These are phyloP conservation scores for Calidris pugnax DNA, from an alignment of 2,113 vertebrate genomes.

Conservation along the genomic window DNA sequence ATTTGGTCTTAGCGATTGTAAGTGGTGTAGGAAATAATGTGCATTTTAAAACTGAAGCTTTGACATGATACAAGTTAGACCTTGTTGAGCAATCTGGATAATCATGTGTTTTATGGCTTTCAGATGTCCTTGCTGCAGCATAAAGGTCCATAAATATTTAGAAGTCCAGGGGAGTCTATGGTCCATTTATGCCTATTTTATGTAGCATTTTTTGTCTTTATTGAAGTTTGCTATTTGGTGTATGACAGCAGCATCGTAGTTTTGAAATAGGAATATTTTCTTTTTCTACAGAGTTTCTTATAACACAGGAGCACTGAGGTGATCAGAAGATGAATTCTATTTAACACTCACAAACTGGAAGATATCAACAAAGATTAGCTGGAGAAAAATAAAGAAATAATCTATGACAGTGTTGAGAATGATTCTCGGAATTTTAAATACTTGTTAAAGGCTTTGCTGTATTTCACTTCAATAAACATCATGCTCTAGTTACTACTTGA, in stretches of 20 bases:
- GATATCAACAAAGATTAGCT: conserved; percentile 39
- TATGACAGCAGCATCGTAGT: background rate
- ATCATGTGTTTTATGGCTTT: conserved; percentile 44
- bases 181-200: conserved; percentile 36
- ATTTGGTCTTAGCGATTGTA: background rate
- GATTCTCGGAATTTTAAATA: conserved; percentile 80
- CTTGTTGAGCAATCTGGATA: conserved; percentile 32
- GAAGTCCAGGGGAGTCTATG: background rate
- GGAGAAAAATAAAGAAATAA: conserved; percentile 54
- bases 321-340: conserved; percentile 40
- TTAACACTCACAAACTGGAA: conserved; percentile 26
- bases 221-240: conserved; percentile 5
- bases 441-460: conserved; percentile 81
- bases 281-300: background rate
- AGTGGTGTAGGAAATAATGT: background rate
- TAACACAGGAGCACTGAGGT: background rate
- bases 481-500: conserved; percentile 82
- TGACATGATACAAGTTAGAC: conserved; percentile 24
- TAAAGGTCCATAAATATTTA: conserved; percentile 65
- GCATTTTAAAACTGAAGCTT: conserved; percentile 24
- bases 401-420: conserved; percentile 60
- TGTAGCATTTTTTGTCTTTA: conserved; percentile 11
- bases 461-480: conserved; percentile 84
- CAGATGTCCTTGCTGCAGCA: background rate
- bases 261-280: background rate